Evolutionary conservation across 1,140 invertebrate species (phyloP).

Genomic region (Teleopsis dalmanni): DNA sequence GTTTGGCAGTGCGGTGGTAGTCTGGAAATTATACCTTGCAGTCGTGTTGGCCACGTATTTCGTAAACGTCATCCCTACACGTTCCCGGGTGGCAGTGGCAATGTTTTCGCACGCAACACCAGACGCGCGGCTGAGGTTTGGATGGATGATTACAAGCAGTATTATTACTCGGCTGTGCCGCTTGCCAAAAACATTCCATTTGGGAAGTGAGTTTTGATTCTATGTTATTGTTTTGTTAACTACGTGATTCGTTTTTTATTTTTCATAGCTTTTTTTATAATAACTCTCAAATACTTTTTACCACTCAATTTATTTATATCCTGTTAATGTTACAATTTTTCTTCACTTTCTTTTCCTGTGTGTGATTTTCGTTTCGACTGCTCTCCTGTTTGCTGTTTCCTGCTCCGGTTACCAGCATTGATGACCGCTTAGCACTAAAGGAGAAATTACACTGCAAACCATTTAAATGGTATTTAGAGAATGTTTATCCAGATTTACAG

Average conservation of each 20-base stretch:
- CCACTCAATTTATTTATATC: no score
- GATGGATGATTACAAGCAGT: conserved; percentile 93
- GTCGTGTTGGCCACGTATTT: conserved; percentile 81
- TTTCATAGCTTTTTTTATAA: background rate
- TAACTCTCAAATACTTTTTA: no score
- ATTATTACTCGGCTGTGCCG: conserved; percentile 82
- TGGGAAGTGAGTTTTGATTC: conserved; percentile 74
- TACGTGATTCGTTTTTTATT: background rate
- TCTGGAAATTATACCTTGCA: conserved; percentile 90
- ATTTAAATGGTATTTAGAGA: conserved; percentile 95
- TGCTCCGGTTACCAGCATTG: conserved; percentile 55
- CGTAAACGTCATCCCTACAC: conserved; percentile 93
- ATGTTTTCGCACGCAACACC: conserved; percentile 83
- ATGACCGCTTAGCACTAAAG: conserved; percentile 74
- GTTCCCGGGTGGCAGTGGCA: conserved; percentile 86
- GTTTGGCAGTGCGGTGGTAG: conserved; percentile 96
- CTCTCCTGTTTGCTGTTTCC: background rate
- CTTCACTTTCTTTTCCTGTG: background rate
- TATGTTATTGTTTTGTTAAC: no score
- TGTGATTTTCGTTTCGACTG: background rate
- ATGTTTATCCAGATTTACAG: conserved; percentile 90
- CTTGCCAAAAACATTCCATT: conserved; percentile 77
- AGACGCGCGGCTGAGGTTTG: conserved; percentile 86
- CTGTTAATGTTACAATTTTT: background rate
- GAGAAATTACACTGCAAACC: conserved; percentile 83